Base-by-base conservation (phyloP, 2,797 vertebrate genomes). In the Gadopsis marmoratus region DNA sequence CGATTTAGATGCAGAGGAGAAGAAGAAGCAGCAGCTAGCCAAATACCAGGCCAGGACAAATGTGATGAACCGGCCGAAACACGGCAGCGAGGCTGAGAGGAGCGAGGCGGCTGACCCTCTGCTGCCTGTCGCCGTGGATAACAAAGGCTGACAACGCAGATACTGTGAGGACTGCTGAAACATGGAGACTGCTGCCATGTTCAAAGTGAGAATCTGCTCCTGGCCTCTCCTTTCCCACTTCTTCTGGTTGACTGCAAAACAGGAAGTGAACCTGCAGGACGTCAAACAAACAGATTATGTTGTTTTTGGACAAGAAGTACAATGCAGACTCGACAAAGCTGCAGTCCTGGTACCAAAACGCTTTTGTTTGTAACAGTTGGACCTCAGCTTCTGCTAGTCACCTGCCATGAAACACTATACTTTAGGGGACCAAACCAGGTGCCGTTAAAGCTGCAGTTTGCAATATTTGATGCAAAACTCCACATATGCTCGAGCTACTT, bases 61-160 rank as follows among this genome's bases (percentile, higher is more conserved):
- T 1, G 23, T 37, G 8, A n/a, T 12, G 33, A 37, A 8, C 0
- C 65, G 58, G 8, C 3, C 1, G 7, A 72, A 60, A 17, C 81
- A 71, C 0, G 51, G 54, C 0, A 13, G 19, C 0, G 76, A 84
- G 50, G 55, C 26, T 0, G 81, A 86, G 55, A 76, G 76, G 64
- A 83, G 83, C 39, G 88, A 91, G 7, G 87, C 76, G 0, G 66
- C 81, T 1, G 58, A 81, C 19, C 86, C 90, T 63, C 83, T 93
- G 81, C 79, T 93, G 74, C 85, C 87, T 0, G 76, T 78, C 5
- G 43, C 88, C 0, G 62, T 74, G 0, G 75, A 82, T 11, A 83
- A 74, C 72, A 71, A 14, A 35, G 75, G 71, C 69, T 91, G 72
- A 88, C 53, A 23, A n/a, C 11, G 16, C 29, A 39, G 7, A 43